A percentile compares a stretch with the other conserved stretches of the same genome.
phyloP scores from a whole-genome alignment of 2,113 vertebrate genomes.

The Ellobius talpinus region DNA sequence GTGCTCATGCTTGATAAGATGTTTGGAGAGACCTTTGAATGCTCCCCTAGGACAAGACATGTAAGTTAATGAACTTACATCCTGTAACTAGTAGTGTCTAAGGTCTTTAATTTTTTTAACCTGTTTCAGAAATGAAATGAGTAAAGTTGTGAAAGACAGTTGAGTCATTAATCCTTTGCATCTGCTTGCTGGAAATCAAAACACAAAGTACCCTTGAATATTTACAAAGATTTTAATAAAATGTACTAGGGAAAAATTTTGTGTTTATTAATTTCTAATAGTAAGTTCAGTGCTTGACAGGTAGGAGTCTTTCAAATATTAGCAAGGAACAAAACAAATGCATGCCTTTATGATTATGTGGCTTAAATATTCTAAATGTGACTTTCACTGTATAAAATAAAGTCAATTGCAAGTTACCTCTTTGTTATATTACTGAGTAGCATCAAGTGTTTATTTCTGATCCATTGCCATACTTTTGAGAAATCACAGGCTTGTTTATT shows the following conservation, averaged over 20 bases:
- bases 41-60: not conserved
- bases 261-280: not conserved
- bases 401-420: not conserved
- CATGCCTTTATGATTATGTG: not conserved
- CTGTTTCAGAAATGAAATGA: not conserved
- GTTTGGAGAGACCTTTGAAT: not conserved
- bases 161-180: not conserved
- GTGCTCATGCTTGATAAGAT: not conserved
- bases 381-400: not conserved
- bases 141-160: not conserved
- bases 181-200: not conserved
- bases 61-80: not conserved
- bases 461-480: not conserved
- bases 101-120: not conserved
- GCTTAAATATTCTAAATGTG: not conserved
- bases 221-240: not conserved
- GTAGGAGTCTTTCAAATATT: not conserved
- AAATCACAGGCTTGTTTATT: not conserved
- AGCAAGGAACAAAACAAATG: not conserved
- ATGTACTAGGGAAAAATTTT: not conserved
- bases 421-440: not conserved
- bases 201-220: not conserved
- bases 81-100: not conserved
- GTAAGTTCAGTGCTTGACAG: not conserved
- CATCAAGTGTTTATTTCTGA: not conserved